Base-by-base conservation (phyloP, 2,888 invertebrate species). In the Netelia inedita region DNA sequence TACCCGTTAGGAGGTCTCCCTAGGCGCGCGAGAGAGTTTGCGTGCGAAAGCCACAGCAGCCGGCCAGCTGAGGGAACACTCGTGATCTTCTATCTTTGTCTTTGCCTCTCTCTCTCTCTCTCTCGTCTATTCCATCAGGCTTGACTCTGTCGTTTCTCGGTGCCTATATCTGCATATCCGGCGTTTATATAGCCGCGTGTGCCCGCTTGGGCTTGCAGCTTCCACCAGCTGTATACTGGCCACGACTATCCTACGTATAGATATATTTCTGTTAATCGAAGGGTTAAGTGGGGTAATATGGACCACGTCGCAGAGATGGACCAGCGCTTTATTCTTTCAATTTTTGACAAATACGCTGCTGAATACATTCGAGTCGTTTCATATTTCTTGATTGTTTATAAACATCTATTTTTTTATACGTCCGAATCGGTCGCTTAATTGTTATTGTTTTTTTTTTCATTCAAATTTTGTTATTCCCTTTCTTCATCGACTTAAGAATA, bases 91-190 rank as follows among this genome's bases (percentile, higher is more conserved):
- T 57, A 55, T 43, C 19, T 43, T 61, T 59, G 57, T 59, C 82
- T 72, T 72, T 50, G 10, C 61, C 66, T 78, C 79, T 79, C 23
- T 19, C n/a, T n/a, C 19, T 9, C 21, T 46, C 11, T 5, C 35
- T 50, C 63, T 65, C 55, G 35, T 71, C 23, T 65, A 57, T 73
- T 82, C 23, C 46, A 57, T 43, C 55, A 28, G 57, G 57, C 21
- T 73, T 19, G 41, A 59, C 46, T 73, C 73, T 61, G 71, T 63
- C 69, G 41, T 41, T 84, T 73, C 72, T 76, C 59, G 80, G 23
- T 28, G 76, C 57, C 76, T 84, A 81, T 78, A 84, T 84, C 81
- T 80, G 81, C 84, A 84, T 84, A 84, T 84, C 81, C 84, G 84
- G 78, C 71, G 75, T 78, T 73, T 80, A 73, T 84, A 81, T 46